Percentiles rank a stretch among this genome's conserved stretches.
phyloP scores from a whole-genome alignment of 2,888 invertebrate species.

The Plebejus argus region DNA sequence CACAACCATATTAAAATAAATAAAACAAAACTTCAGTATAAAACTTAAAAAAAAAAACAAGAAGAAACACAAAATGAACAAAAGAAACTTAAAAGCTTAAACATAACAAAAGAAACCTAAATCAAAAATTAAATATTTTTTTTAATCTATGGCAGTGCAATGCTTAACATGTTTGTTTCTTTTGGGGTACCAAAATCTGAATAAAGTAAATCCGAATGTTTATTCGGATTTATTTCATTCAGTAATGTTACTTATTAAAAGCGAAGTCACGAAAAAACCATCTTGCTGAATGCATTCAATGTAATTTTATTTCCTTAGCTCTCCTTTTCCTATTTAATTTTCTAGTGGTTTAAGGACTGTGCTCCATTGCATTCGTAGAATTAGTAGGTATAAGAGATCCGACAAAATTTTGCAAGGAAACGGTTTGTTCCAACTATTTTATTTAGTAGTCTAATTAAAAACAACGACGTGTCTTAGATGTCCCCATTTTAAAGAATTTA shows the following conservation, averaged over 20 bases:
- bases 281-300: not conserved
- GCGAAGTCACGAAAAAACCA: not conserved
- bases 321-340: not conserved
- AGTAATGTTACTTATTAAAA: not conserved
- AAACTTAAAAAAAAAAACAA: too few relatives aligned
- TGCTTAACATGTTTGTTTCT: not conserved
- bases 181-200: not conserved
- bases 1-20: too few relatives aligned
- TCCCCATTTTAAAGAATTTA: conserved; percentile 49
- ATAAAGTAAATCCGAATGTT: not conserved
- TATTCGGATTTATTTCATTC: not conserved
- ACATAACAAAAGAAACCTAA: too few relatives aligned
- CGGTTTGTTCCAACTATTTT: conserved; percentile 40
- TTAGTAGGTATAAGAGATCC: conserved; percentile 10
- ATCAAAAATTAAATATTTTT: too few relatives aligned
- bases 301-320: not conserved
- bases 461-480: conserved; percentile 39
- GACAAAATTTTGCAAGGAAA: conserved; percentile 17
- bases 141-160: too few relatives aligned
- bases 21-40: too few relatives aligned
- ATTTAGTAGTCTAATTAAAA: conserved; percentile 53
- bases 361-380: conserved; percentile 4
- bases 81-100: too few relatives aligned
- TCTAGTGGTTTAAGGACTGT: not conserved
- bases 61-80: too few relatives aligned